Conservation (phyloP, 2,888 invertebrate species). For the Archaeoteleia sp. region DNA sequence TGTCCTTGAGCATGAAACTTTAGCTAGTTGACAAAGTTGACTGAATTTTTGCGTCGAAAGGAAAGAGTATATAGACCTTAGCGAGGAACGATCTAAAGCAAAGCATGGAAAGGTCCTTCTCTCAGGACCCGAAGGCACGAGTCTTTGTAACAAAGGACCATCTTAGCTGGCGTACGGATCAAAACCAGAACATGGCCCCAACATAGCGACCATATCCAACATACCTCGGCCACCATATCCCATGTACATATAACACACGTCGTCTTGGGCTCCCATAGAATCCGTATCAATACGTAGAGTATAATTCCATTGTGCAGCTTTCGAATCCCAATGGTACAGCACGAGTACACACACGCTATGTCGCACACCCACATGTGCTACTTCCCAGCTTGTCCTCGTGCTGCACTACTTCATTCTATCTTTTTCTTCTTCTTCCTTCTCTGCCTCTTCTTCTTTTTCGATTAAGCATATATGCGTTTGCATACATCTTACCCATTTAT, state of each 20-base stretch:
- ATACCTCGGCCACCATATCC: slow-evolving; percentile 64
- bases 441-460: slow-evolving; percentile 17
- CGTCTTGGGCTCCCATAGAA: slow-evolving; percentile 59
- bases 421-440: slow-evolving; percentile 19
- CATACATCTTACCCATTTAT: slow-evolving; percentile 14
- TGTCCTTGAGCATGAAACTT: slow-evolving; percentile 25
- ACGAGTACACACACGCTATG: slow-evolving; percentile 46
- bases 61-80: slow-evolving; percentile 50
- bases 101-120: slow-evolving; percentile 43
- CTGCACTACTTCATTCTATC: slow-evolving; percentile 32
- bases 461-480: slow-evolving; percentile 34
- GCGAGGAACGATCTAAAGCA: slow-evolving; percentile 30
- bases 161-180: slow-evolving; percentile 73
- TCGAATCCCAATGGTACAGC: slow-evolving; percentile 60
- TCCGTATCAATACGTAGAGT: slow-evolving; percentile 65
- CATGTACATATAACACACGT: slow-evolving; percentile 59
- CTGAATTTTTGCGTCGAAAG: slow-evolving; percentile 40
- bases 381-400: slow-evolving; percentile 26
- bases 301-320: slow-evolving; percentile 67
- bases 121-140: slow-evolving; percentile 68
- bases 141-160: slow-evolving; percentile 73
- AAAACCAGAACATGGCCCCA: slow-evolving; percentile 73
- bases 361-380: slow-evolving; percentile 25
- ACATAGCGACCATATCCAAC: slow-evolving; percentile 73
- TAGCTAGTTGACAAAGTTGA: slow-evolving; percentile 44